Base-by-base conservation (phyloP, 2,888 invertebrate genomes). In the Drosophila putrida region DNA sequence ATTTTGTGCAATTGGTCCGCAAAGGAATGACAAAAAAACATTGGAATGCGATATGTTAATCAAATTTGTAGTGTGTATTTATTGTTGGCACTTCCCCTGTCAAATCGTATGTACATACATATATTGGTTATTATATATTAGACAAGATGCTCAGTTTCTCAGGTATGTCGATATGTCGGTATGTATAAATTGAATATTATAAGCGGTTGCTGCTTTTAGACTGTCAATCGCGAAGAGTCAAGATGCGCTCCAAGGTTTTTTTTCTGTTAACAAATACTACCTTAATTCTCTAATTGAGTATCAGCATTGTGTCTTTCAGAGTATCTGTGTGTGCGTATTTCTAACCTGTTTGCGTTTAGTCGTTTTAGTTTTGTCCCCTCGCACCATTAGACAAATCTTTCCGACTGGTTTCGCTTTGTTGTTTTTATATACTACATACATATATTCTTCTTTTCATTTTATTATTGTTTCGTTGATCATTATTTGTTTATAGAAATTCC, bases 171-270 rank as follows among this genome's bases (percentile, higher is more conserved):
- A 38, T 43, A n/a, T n/a, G n/a, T n/a, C n/a, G n/a, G 33, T 43
- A 35, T 72, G 44, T 10, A 36, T 41, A 46, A 38, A 64, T 51
- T 51, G 50, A 66, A 72, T 72, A 53, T 59, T 65, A 76, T 55
- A 59, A 13, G 43, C 47, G 51, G 25, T 38, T 55, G 46, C 38
- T 44, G 39, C 28, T 25, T 31, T 66, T 43, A 61, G 13, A 15
- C 20, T 28, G 9, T 43, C n/a, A 15, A 47, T 38, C 71, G 72
- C 65, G 41, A 67, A 75, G 80, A 89, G 80, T 80, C 85, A 82
- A 85, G 89, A 89, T 89, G 89, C 80, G 82, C 88, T 59, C 55
- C 85, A 89, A 89, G 86, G 85, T 74, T 80, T 80, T 69, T 31
- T 58, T 39, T 60, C 39, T 55, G 50, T 55, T 10, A 63, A 63